Evolutionary conservation across 2,888 invertebrate species (phyloP).

Genomic region (Lasioglossum malachurum): DNA sequence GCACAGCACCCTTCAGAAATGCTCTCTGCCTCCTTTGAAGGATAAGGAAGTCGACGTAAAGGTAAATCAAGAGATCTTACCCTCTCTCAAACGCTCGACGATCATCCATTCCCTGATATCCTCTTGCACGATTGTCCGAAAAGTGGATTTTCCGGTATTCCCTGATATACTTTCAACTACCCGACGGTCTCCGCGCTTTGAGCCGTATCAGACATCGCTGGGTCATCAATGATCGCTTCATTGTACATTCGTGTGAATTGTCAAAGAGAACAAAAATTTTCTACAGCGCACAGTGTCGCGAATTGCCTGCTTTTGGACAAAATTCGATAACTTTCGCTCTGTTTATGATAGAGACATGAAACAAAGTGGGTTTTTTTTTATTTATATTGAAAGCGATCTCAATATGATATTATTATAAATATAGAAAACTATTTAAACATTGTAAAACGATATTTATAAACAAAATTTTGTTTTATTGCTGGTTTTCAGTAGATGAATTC

Average conservation of each 20-base stretch:
- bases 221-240: constrained; percentile 3
- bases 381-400: too few relatives aligned
- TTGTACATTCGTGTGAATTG: background rate
- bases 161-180: constrained; percentile 8
- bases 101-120: constrained; percentile 37
- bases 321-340: too few relatives aligned
- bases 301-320: too few relatives aligned
- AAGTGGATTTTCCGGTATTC: constrained; percentile 24
- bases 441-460: too few relatives aligned
- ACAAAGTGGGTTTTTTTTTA: too few relatives aligned
- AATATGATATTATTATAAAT: too few relatives aligned
- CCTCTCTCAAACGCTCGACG: constrained; percentile 33
- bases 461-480: too few relatives aligned
- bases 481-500: too few relatives aligned
- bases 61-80: constrained; percentile 72
- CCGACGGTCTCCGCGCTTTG: constrained; percentile 2
- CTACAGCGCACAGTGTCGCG: background rate
- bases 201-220: background rate
- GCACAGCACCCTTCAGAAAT: constrained; percentile 70
- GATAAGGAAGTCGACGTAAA: constrained; percentile 71
- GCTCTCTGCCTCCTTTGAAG: constrained; percentile 73
- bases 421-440: too few relatives aligned
- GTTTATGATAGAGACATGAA: too few relatives aligned
- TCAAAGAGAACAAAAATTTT: background rate
- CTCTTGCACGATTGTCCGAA: constrained; percentile 25